phyloP scores from a whole-genome alignment of 2,797 vertebrate species.

The Danio kyathit region DNA sequence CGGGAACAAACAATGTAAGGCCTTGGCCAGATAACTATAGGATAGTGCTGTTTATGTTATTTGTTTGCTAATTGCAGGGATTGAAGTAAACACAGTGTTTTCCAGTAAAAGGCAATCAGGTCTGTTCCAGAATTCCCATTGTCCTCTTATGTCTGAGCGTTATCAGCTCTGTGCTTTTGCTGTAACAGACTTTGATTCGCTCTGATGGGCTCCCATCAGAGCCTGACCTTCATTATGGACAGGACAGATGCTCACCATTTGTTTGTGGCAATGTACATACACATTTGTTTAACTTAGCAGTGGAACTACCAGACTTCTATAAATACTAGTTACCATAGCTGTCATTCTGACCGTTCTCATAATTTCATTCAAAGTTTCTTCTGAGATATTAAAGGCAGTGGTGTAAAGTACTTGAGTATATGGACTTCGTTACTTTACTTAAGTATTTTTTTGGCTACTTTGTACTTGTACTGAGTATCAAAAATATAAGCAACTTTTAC shows the following conservation, averaged over 20 bases:
- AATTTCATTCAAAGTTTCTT: too few species aligned
- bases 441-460: too few species aligned
- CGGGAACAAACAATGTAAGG: slow-evolving; percentile 13
- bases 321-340: too few species aligned
- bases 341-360: too few species aligned
- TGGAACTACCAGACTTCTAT: too few species aligned
- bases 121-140: slow-evolving; percentile 51
- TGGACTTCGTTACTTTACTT: too few species aligned
- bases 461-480: too few species aligned
- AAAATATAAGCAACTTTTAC: too few species aligned
- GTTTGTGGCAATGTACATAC: slow-evolving; percentile 40
- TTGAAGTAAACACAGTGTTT: slow-evolving; percentile 54
- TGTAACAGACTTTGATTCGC: slow-evolving; percentile 51
- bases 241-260: slow-evolving; percentile 39
- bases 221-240: slow-evolving; percentile 58
- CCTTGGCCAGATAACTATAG: slow-evolving; percentile 42
- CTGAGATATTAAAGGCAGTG: too few species aligned
- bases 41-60: slow-evolving; percentile 49
- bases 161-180: slow-evolving; percentile 45
- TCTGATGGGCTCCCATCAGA: slow-evolving; percentile 51
- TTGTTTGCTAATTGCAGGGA: slow-evolving; percentile 48
- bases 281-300: slow-evolving; percentile 1
- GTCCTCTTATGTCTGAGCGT: slow-evolving; percentile 24
- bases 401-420: too few species aligned
- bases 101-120: slow-evolving; percentile 54